Conservation (phyloP, 2,888 invertebrate species). For the Idaea dimidiata region DNA sequence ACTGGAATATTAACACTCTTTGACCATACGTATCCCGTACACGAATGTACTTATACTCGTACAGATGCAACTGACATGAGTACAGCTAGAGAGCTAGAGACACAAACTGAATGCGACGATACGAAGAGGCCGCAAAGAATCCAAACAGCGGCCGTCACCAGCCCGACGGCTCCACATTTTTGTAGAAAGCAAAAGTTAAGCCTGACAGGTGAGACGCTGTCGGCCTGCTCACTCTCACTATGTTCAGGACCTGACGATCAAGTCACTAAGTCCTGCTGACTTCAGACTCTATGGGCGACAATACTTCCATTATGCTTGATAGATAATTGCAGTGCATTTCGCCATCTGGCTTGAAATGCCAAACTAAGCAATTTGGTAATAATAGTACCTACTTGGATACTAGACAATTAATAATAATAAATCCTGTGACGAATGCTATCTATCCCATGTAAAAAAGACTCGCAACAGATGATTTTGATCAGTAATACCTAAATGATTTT, state of each 20-base stretch:
- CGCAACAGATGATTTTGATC: too few species aligned
- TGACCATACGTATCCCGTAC: slow-evolving; percentile 46
- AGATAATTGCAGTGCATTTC: neutral
- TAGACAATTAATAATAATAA: too few species aligned
- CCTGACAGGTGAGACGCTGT: slow-evolving; percentile 80
- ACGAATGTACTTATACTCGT: slow-evolving; percentile 63
- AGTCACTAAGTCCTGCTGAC: neutral
- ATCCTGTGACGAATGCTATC: too few species aligned
- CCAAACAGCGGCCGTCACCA: slow-evolving; percentile 83
- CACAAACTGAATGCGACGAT: slow-evolving; percentile 54
- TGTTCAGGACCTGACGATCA: slow-evolving; percentile 23
- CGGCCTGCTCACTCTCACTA: slow-evolving; percentile 42
- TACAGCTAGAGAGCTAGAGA: slow-evolving; percentile 45
- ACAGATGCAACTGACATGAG: slow-evolving; percentile 69
- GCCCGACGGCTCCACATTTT: slow-evolving; percentile 82
- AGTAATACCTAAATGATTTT: too few species aligned
- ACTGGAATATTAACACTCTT: neutral
- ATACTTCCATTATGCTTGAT: slow-evolving; percentile 10
- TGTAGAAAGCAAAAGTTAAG: slow-evolving; percentile 86
- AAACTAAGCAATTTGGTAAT: too few species aligned
- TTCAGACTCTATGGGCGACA: neutral
- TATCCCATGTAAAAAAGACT: too few species aligned
- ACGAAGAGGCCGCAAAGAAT: slow-evolving; percentile 61
- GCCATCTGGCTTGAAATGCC: too few species aligned
- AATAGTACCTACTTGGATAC: too few species aligned